Evolutionary conservation across 2,797 vertebrate genomes (phyloP).

Genomic region (Holocentrus rufus): DNA sequence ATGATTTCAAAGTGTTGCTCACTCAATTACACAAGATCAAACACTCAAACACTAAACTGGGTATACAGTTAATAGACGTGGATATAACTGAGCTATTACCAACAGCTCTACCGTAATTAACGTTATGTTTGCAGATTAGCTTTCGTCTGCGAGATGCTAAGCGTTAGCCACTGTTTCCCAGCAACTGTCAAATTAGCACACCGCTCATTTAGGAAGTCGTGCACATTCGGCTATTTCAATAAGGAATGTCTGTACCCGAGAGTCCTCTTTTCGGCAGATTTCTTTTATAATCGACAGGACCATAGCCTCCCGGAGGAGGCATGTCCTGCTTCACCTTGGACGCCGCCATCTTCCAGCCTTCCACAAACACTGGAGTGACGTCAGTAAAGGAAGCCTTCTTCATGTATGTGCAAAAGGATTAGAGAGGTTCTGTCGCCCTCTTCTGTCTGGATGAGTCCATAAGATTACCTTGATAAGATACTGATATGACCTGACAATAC

Average conservation of each 20-base stretch:
- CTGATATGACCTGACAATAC: no score
- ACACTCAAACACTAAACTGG: background rate
- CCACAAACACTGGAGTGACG: constrained; percentile 40
- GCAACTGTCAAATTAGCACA: background rate
- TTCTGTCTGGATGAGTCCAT: background rate
- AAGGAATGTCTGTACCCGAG: constrained; percentile 82
- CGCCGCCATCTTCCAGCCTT: constrained; percentile 84
- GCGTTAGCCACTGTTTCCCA: constrained; percentile 36
- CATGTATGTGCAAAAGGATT: background rate
- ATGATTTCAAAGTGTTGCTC: background rate
- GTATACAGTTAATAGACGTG: no score
- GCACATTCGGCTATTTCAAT: background rate
- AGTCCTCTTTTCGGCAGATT: constrained; percentile 90
- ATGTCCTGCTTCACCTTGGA: constrained; percentile 99
- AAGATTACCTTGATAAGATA: no score
- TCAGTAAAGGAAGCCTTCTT: constrained; percentile 27
- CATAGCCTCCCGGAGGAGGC: constrained; percentile 92
- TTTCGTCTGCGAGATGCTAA: constrained; percentile 24
- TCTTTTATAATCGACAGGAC: constrained; percentile 90
- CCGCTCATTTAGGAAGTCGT: rapidly evolving
- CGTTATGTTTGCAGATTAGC: background rate
- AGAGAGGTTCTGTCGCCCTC: constrained; percentile 21
- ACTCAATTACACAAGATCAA: background rate
- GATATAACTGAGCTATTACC: no score
- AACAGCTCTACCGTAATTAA: background rate